Percentiles rank a stretch among this genome's conserved stretches.
phyloP scores from a whole-genome alignment of 2,888 invertebrate genomes.

The Nysson spinosus region DNA sequence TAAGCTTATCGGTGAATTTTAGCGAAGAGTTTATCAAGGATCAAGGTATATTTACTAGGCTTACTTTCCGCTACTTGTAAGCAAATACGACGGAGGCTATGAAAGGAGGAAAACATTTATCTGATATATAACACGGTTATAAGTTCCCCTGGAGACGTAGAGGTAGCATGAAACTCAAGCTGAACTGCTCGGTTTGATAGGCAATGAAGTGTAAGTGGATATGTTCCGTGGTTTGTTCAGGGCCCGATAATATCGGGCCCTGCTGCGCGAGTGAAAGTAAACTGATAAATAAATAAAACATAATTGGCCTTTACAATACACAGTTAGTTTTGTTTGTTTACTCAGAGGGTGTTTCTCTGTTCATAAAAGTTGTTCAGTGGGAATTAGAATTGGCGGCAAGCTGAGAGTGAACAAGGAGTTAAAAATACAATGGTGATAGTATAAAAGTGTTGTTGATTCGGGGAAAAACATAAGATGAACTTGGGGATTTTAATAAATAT shows the following conservation, averaged over 20 bases:
- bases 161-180: slow-evolving; percentile 59
- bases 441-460: slow-evolving; percentile 5
- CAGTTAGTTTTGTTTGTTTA: slow-evolving; percentile 24
- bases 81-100: slow-evolving; percentile 43
- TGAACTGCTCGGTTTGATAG: slow-evolving; percentile 55
- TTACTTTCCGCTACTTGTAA: slow-evolving; percentile 54
- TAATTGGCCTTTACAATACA: slow-evolving; percentile 26
- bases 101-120: slow-evolving; percentile 54
- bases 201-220: slow-evolving; percentile 62
- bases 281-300: slow-evolving; percentile 39
- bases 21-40: slow-evolving; percentile 54
- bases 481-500: slow-evolving; percentile 34
- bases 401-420: slow-evolving; percentile 35
- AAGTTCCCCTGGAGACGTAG: slow-evolving; percentile 50
- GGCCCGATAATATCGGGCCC: slow-evolving; percentile 54
- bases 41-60: slow-evolving; percentile 49
- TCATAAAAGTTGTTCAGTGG: neutral
- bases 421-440: slow-evolving; percentile 43
- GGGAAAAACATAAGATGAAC: slow-evolving; percentile 18
- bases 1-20: slow-evolving; percentile 33
- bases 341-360: no score
- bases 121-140: slow-evolving; percentile 59
- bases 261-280: slow-evolving; percentile 45
- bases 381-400: slow-evolving; percentile 14
- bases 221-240: slow-evolving; percentile 58